Conservation (phyloP, 2,888 invertebrate species). For the Stictocephala bisonia region DNA sequence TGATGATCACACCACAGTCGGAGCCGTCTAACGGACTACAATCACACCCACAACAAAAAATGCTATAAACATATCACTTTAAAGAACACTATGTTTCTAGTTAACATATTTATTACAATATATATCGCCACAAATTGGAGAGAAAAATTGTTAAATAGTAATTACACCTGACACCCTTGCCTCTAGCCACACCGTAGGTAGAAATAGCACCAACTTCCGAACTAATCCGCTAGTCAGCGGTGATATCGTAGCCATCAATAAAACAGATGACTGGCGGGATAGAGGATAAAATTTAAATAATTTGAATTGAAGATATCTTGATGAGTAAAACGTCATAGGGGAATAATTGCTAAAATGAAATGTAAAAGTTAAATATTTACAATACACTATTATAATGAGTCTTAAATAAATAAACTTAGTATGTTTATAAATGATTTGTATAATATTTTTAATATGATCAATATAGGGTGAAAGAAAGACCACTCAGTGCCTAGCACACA, state of each 20-base stretch:
- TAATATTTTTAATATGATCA: background rate
- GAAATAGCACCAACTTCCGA: conserved; percentile 52
- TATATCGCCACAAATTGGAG: conserved; percentile 16
- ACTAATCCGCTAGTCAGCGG: conserved; percentile 51
- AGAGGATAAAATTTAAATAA: conserved; percentile 30
- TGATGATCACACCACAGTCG: conserved; percentile 62
- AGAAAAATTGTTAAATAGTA: conserved; percentile 45
- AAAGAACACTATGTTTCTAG: conserved; percentile 47
- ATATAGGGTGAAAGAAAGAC: background rate
- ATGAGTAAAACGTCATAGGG: background rate
- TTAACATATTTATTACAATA: conserved; percentile 44
- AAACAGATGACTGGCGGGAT: conserved; percentile 53
- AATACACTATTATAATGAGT: background rate
- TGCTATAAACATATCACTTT: conserved; percentile 53
- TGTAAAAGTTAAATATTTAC: background rate
- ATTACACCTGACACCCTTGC: conserved; percentile 47
- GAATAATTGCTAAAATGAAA: background rate
- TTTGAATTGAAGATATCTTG: background rate
- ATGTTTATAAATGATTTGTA: background rate
- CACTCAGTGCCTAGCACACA: conserved; percentile 42
- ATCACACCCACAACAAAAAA: conserved; percentile 53
- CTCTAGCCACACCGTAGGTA: conserved; percentile 50
- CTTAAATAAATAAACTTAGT: background rate
- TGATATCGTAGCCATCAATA: conserved; percentile 51
- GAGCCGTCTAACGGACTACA: conserved; percentile 43